Percentiles rank a stretch among this genome's conserved stretches.
Conservation (phyloP, 2,797 vertebrate genomes). For the Propithecus perrieri region DNA sequence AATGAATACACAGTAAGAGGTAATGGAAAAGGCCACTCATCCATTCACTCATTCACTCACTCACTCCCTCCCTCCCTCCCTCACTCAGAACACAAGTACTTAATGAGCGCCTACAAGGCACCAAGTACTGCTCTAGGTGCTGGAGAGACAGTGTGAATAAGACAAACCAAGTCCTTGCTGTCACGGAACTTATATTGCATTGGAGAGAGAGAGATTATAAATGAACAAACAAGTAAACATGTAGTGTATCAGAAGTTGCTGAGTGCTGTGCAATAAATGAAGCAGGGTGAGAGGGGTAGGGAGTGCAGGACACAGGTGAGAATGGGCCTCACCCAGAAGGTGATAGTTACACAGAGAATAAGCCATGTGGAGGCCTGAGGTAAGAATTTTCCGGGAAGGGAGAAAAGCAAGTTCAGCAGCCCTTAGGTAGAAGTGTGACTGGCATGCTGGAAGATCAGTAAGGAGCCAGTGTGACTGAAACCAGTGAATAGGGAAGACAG, state of each 20-base stretch:
- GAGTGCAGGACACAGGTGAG: neutral
- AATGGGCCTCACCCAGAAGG: neutral
- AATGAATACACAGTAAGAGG: neutral
- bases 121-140: neutral
- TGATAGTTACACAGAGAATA: neutral
- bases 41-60: neutral
- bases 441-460: neutral
- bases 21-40: rapidly evolving
- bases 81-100: neutral
- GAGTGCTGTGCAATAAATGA: neutral
- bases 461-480: neutral
- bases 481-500: neutral
- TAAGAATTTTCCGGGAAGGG: neutral
- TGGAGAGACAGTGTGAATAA: neutral
- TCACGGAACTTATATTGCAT: rapidly evolving
- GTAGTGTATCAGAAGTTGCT: rapidly evolving
- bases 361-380: neutral
- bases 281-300: neutral
- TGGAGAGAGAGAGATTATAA: neutral
- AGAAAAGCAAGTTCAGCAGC: neutral
- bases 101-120: neutral
- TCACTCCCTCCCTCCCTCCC: neutral
- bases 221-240: neutral
- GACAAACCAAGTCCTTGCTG: no score
- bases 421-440: neutral